A percentile compares a stretch with the other conserved stretches of the same genome.
Evolutionary conservation across 2,888 invertebrate species (phyloP).

Genomic region (Dolichopus griseipennis): DNA sequence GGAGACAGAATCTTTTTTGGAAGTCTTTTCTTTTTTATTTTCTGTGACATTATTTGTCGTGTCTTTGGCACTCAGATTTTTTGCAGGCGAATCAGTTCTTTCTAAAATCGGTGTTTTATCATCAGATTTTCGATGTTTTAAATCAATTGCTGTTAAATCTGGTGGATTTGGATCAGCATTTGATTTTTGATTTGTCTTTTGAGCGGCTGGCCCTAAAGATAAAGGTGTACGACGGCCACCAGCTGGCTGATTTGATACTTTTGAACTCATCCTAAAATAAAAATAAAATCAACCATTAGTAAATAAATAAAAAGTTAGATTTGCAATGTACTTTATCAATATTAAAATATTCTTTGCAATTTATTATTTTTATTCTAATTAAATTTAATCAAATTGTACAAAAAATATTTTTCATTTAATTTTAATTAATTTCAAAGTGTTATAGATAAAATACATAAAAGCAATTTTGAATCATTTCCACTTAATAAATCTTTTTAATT

Average conservation of each 20-base stretch:
- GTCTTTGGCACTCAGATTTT: conserved; percentile 14
- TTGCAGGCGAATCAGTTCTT: conserved; percentile 23
- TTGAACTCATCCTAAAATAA: not conserved
- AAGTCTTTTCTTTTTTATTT: conserved; percentile 19
- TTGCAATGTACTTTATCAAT: too few species aligned
- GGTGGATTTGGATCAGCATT: conserved; percentile 11
- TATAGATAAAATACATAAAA: too few species aligned
- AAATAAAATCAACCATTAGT: too few species aligned
- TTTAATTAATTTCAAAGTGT: too few species aligned
- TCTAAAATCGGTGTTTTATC: conserved; percentile 14
- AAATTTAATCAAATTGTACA: too few species aligned
- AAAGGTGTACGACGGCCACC: not conserved
- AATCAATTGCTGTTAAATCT: conserved; percentile 15
- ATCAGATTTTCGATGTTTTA: conserved; percentile 18
- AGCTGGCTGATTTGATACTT: not conserved
- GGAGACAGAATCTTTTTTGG: conserved; percentile 12
- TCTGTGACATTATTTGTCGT: conserved; percentile 19
- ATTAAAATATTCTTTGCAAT: too few species aligned
- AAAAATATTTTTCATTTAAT: too few species aligned
- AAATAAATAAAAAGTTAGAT: too few species aligned
- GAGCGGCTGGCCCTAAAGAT: conserved; percentile 13
- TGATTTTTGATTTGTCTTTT: conserved; percentile 21
- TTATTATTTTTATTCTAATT: too few species aligned
- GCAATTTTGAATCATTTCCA: too few species aligned
- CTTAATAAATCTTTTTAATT: too few species aligned